Base-by-base conservation (phyloP, 2,797 vertebrate genomes). In the Acanthurus tractus region DNA sequence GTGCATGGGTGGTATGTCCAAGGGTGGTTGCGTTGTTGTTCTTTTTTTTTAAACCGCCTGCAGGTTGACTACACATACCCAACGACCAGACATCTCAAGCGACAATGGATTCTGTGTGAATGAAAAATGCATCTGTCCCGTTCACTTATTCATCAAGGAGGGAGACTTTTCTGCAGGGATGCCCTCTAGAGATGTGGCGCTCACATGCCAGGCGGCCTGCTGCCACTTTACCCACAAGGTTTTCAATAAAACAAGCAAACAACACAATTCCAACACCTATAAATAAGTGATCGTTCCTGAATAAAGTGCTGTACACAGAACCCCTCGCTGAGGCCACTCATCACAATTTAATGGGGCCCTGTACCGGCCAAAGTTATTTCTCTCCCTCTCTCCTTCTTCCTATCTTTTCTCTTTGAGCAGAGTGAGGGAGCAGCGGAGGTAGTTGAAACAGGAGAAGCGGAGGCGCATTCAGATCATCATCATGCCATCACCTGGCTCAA, bases 161-260 rank as follows among this genome's bases (percentile, higher is more conserved):
- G 88, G 89, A 86, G 89, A 93, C 89, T 89, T 90, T 94, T 91
- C 92, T 92, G 89, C 90, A 93, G 93, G 90, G 90, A 93, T 88
- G 90, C 88, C 93, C 93, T 91, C 88, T 58, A 85, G 95, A 94
- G 93, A 94, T 80, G 88, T 66, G 79, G 75, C 81, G 62, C 91
- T 94, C 92, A 92, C 93, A 93, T 92, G 91, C 91, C 90, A 92
- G 89, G 85, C 88, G 69, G 85, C 86, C 90, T 54, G 82, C 83
- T 80, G 70, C 91, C 94, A 94, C 94, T 93, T 94, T 94, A 91
- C 88, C 94, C 93, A 92, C 93, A 89, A 94, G 93, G 89, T 95
- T 94, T 94, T 95, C 93, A 95, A 95, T 95, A 95, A 95, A 96
- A 96, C 95, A 96, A 95, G 95, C 95, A 96, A 95, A 96, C 95